These are phyloP conservation scores for Alectura lathami DNA, from an alignment of 2,113 vertebrate species.

Conservation along the genomic window DNA sequence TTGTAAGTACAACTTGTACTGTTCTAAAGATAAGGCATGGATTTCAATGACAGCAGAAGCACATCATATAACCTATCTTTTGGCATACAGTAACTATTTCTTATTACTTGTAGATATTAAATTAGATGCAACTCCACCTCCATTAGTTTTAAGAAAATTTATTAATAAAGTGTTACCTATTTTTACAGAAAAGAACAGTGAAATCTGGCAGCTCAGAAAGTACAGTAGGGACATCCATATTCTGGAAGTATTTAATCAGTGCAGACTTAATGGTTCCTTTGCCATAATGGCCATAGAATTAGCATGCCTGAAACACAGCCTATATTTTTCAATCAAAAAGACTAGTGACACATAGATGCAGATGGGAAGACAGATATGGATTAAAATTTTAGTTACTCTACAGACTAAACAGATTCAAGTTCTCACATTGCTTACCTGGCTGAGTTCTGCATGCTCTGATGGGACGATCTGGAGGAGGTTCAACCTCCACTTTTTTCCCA, in stretches of 20 bases:
- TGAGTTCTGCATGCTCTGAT: constrained; percentile 92
- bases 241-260: rapidly evolving
- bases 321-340: background rate
- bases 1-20: background rate
- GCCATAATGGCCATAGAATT: background rate
- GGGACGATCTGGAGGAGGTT: constrained; percentile 89
- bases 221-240: background rate
- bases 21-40: background rate
- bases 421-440: constrained; percentile 77
- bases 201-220: background rate
- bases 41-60: background rate
- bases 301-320: background rate
- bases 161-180: background rate
- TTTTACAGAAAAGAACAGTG: background rate
- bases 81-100: background rate
- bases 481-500: constrained; percentile 86
- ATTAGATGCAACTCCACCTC: too few species aligned
- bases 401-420: background rate
- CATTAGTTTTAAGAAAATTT: background rate
- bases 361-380: background rate
- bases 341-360: background rate
- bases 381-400: background rate
- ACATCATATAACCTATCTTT: background rate
- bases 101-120: background rate
- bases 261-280: background rate